Conservation (phyloP, 1,140 invertebrate genomes). For the Propsilocerus akamusi region DNA sequence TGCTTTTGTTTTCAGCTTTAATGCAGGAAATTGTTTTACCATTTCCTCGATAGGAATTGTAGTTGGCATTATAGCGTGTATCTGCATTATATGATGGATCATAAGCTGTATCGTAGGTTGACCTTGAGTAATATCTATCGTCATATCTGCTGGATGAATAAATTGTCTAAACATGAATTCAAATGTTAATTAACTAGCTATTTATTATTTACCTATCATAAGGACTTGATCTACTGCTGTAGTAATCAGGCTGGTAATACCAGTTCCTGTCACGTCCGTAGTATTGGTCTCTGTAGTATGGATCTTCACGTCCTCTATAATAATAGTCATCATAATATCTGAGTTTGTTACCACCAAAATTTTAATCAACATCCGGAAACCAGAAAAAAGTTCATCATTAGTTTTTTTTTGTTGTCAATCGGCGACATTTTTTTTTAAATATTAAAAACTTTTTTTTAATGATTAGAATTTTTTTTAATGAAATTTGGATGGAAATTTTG, state of each 20-base stretch:
- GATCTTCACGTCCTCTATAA: slow-evolving; percentile 17
- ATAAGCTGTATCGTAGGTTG: slow-evolving; percentile 8
- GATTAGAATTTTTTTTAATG: neutral
- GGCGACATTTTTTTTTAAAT: too few species aligned
- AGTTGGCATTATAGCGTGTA: too few species aligned
- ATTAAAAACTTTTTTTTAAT: too few species aligned
- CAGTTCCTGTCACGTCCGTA: slow-evolving; percentile 12
- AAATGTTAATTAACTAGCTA: neutral
- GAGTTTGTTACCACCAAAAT: neutral
- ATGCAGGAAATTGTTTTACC: neutral
- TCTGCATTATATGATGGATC: too few species aligned
- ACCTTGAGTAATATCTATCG: slow-evolving; percentile 16
- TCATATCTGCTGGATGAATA: slow-evolving; percentile 10
- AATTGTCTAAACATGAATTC: neutral
- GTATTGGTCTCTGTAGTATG: slow-evolving; percentile 19
- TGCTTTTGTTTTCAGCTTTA: slow-evolving; percentile 7
- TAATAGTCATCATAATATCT: slow-evolving; percentile 5
- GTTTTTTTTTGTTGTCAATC: too few species aligned
- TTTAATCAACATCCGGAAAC: slow-evolving; percentile 1
- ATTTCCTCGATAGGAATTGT: neutral
- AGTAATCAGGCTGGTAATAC: slow-evolving; percentile 16
- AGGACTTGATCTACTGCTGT: slow-evolving; percentile 11
- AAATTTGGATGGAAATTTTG: neutral
- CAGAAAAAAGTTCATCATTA: too few species aligned
- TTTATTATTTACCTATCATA: slow-evolving; percentile 5